These are phyloP conservation scores for Muscicapa adusta DNA, from an alignment of 2,113 vertebrate genomes.

Conservation along the genomic window DNA sequence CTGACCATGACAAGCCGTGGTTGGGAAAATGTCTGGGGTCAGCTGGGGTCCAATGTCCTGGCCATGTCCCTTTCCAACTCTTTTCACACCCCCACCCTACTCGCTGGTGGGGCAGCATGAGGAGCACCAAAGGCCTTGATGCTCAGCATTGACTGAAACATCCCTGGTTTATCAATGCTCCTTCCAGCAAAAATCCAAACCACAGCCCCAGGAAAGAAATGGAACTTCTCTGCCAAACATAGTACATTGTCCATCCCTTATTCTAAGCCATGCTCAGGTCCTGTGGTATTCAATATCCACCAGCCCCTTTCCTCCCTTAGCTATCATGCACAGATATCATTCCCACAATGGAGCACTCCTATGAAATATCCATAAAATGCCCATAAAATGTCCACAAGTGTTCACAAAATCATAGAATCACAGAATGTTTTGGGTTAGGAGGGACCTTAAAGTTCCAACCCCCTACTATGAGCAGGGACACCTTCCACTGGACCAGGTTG, in stretches of 20 bases:
- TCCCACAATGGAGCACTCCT: not conserved
- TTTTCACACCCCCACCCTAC: not conserved
- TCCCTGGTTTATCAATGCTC: not conserved
- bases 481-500: not conserved
- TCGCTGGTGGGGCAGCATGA: rapidly evolving
- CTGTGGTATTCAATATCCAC: not conserved
- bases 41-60: not conserved
- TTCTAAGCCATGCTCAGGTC: not conserved
- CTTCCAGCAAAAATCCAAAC: not conserved
- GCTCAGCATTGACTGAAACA: not conserved
- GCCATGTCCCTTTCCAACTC: not conserved
- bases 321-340: not conserved
- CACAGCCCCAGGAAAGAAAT: not conserved
- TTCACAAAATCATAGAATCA: not conserved
- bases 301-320: not conserved
- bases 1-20: not conserved
- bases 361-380: not conserved
- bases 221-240: not conserved
- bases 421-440: not conserved
- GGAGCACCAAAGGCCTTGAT: not conserved
- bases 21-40: not conserved
- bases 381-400: not conserved
- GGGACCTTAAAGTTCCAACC: not conserved
- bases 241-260: not conserved
- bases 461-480: not conserved